phyloP scores from a whole-genome alignment of 2,797 vertebrate genomes.

The Diplodus sargus region DNA sequence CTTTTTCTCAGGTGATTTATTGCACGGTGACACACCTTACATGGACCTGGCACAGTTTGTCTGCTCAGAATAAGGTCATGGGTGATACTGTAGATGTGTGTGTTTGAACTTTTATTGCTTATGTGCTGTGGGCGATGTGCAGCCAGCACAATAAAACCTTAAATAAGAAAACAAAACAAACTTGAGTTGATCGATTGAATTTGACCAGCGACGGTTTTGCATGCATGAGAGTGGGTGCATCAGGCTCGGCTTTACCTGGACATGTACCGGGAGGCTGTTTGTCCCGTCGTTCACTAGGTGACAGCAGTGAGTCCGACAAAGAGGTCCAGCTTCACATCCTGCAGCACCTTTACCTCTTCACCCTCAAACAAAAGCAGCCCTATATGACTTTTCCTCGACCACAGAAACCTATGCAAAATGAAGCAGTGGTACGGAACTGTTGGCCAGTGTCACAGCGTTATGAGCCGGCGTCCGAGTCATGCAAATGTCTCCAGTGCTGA shows the following conservation, averaged over 20 bases:
- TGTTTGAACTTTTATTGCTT: slow-evolving; percentile 22
- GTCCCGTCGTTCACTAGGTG: slow-evolving; percentile 70
- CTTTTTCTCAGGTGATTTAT: slow-evolving; percentile 68
- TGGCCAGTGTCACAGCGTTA: slow-evolving; percentile 18
- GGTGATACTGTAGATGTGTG: slow-evolving; percentile 36
- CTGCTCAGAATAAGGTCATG: slow-evolving; percentile 67
- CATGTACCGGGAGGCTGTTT: slow-evolving; percentile 29
- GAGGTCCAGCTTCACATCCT: slow-evolving; percentile 27
- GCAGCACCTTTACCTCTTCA: slow-evolving; percentile 7
- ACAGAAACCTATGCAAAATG: slow-evolving; percentile 60
- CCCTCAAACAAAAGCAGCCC: slow-evolving; percentile 51
- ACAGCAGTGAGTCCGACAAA: slow-evolving; percentile 73
- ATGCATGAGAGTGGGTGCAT: neutral
- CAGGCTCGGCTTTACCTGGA: slow-evolving; percentile 5
- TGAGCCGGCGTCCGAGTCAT: slow-evolving; percentile 55
- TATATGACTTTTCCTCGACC: slow-evolving; percentile 31
- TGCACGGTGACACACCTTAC: slow-evolving; percentile 70
- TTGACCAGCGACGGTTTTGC: neutral
- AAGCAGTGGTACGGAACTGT: slow-evolving; percentile 47
- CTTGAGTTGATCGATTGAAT: neutral
- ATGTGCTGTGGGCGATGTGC: neutral
- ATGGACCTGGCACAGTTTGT: slow-evolving; percentile 65
- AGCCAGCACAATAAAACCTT: slow-evolving; percentile 13
- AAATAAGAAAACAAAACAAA: neutral
- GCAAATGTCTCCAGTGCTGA: slow-evolving; percentile 73